Conservation (phyloP, 2,113 vertebrate genomes). For the Bettongia penicillata region DNA sequence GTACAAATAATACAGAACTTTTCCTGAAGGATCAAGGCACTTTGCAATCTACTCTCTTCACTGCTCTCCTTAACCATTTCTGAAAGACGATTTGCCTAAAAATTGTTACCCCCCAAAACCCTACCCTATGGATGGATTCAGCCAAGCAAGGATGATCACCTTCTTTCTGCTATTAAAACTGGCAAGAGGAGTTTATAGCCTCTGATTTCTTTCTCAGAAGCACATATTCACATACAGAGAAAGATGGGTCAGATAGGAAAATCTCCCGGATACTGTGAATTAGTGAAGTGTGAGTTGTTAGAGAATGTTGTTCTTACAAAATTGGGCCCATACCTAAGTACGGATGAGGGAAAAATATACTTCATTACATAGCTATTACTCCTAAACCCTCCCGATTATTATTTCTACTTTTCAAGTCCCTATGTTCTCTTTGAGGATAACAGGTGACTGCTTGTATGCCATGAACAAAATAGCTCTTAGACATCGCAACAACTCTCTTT, state of each 20-base stretch:
- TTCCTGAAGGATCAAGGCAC: not conserved
- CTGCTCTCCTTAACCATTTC: not conserved
- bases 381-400: constrained; percentile 11
- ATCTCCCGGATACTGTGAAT: not conserved
- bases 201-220: not conserved
- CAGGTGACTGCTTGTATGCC: not conserved
- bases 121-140: not conserved
- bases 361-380: not conserved
- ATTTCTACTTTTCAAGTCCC: not conserved
- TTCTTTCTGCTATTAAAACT: not conserved
- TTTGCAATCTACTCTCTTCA: not conserved
- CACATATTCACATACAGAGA: not conserved
- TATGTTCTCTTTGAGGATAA: not conserved
- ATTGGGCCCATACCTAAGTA: not conserved
- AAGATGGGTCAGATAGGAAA: not conserved
- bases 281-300: constrained; percentile 33
- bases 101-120: not conserved
- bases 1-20: not conserved
- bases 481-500: not conserved
- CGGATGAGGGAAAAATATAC: not conserved
- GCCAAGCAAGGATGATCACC: not conserved
- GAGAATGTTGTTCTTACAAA: constrained; percentile 4
- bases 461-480: not conserved
- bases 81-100: constrained; percentile 36
- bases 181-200: not conserved